Evolutionary conservation across 2,113 vertebrate species (phyloP), one percentile per base, ranked within the genome.

Genomic region (Rhombomys opimus): DNA sequence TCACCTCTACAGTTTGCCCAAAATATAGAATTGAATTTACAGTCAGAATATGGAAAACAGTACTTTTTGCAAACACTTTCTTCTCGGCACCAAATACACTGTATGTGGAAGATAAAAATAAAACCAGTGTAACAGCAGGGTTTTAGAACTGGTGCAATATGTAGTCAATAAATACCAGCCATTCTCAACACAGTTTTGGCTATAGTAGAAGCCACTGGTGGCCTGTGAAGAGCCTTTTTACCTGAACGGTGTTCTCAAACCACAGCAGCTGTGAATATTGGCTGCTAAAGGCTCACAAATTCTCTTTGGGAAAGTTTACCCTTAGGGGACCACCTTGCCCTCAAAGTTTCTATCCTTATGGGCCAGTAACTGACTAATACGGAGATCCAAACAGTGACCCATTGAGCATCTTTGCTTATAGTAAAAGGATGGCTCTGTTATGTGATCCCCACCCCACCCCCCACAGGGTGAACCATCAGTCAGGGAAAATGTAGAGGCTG

Each of bases 51-150:
- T 7, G 72, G 78, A 92, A 98, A 94, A 93, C 89, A 96, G 57
- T 93, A 92, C 59, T 30, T 95, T 96, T 93, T 96, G 86, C 97
- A 98, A 93, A 25, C 0, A 1, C 1, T 57, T 63, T 89, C 89
- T 86, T 92, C 85, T 41, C 46, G 93, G 91, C 97, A 98, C 95
- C 96, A 97, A 94, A 97, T 59, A 92, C 97, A 97, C 95, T 97
- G 22, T 73, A 89, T 95, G 96, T 63, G 61, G 25, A 95, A 92
- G 90, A 92, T 93, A 67, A 70, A 91, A 90, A 91, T 54, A 77
- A 87, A 92, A 94, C 65, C 61, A 89, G 30, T 81, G 30, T 63
- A 30, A 30, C 52, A 84, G 32, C 65, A 92, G n/a, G 2, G 50
- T 68, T 84, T 96, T 68, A 95, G 41, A 75, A 32, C 54, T 73